These are phyloP conservation scores for Andrena praecox DNA, from an alignment of 2,888 invertebrate genomes.

Conservation along the genomic window DNA sequence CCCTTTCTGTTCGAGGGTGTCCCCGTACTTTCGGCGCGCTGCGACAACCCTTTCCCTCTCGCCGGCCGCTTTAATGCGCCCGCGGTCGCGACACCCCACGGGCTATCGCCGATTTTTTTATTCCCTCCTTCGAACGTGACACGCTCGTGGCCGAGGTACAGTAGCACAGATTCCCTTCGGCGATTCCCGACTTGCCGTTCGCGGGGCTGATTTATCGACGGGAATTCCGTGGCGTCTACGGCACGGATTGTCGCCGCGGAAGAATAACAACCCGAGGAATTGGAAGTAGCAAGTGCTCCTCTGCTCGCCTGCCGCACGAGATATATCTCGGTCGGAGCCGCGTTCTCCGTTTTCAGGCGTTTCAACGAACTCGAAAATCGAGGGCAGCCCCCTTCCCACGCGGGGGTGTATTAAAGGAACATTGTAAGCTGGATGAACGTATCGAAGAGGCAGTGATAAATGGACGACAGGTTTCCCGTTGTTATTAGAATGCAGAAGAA, in stretches of 20 bases:
- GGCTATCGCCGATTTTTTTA: slow-evolving; percentile 10
- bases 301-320: slow-evolving; percentile 19
- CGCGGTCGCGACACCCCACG: not conserved
- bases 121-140: not conserved
- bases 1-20: slow-evolving; percentile 1
- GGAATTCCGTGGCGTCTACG: slow-evolving; percentile 32
- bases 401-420: slow-evolving; percentile 17
- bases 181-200: slow-evolving; percentile 35
- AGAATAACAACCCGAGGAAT: slow-evolving; percentile 50
- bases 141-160: not conserved
- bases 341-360: not conserved
- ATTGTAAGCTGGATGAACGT: slow-evolving; percentile 5
- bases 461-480: not conserved
- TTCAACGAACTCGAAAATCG: slow-evolving; percentile 33
- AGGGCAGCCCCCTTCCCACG: slow-evolving; percentile 11
- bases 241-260: slow-evolving; percentile 40
- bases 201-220: slow-evolving; percentile 51
- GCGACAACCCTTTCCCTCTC: slow-evolving; percentile 4
- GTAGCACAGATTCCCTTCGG: not conserved
- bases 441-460: not conserved
- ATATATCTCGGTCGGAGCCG: slow-evolving; percentile 10
- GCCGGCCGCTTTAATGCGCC: slow-evolving; percentile 8
- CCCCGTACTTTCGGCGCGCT: not conserved
- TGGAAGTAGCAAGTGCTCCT: slow-evolving; percentile 43
- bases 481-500: no score